Evolutionary conservation across 2,888 invertebrate species (phyloP).

Genomic region (Lochmaea capreae): DNA sequence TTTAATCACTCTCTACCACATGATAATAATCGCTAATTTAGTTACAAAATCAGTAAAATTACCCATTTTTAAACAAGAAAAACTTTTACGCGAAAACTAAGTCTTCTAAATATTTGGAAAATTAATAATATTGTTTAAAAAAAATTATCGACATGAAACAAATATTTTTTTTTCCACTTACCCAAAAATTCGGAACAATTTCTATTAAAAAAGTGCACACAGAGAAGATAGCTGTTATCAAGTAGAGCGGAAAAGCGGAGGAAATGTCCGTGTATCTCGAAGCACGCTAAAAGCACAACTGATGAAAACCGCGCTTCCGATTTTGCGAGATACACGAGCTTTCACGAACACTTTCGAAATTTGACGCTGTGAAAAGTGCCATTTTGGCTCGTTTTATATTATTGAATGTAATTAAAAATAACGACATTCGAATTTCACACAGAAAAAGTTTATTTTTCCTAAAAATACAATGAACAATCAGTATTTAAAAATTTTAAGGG

Average conservation of each 20-base stretch:
- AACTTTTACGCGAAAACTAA: no score
- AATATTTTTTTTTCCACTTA: constrained; percentile 7
- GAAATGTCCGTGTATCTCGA: constrained; percentile 51
- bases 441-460: no score
- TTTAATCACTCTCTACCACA: no score
- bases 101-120: no score
- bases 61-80: no score
- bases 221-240: constrained; percentile 37
- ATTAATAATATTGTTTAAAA: no score
- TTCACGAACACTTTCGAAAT: constrained; percentile 44
- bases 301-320: constrained; percentile 55
- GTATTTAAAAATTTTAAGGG: no score
- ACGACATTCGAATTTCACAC: background rate
- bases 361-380: constrained; percentile 44
- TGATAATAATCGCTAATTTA: no score
- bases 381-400: constrained; percentile 36
- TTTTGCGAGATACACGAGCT: constrained; percentile 46
- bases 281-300: constrained; percentile 59
- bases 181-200: constrained; percentile 22
- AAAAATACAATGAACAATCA: no score
- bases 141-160: background rate
- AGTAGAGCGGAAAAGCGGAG: constrained; percentile 45
- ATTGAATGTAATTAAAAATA: constrained; percentile 4
- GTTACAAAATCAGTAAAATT: no score
- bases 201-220: constrained; percentile 31